Conservation (phyloP, 2,888 invertebrate species). For the Phlogophora meticulosa region DNA sequence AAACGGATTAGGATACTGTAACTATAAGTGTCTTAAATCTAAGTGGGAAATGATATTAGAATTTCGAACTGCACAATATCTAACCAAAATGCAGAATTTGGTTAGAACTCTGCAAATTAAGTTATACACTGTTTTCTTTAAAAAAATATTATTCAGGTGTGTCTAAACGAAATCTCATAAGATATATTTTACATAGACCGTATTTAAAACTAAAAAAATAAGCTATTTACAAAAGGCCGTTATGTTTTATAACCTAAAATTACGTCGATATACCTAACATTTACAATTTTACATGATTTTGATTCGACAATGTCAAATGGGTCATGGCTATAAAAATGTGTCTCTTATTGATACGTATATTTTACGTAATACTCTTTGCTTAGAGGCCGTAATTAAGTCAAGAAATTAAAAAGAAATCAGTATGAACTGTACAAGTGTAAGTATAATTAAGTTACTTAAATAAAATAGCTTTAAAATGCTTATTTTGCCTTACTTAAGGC, state of each 20-base stretch:
- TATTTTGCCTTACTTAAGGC: constrained; percentile 54
- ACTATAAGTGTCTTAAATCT: constrained; percentile 53
- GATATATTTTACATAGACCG: constrained; percentile 65
- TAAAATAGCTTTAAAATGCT: constrained; percentile 62
- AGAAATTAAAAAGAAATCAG: constrained; percentile 50
- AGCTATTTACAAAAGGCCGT: constrained; percentile 88
- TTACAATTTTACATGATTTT: constrained; percentile 84
- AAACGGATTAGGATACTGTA: constrained; percentile 60
- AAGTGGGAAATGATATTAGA: constrained; percentile 51
- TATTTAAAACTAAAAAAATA: constrained; percentile 75
- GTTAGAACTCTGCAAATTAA: constrained; percentile 42
- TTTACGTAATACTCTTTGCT: constrained; percentile 60
- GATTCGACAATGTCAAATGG: constrained; percentile 67
- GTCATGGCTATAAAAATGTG: constrained; percentile 63
- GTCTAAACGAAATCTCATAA: constrained; percentile 55
- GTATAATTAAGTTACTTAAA: constrained; percentile 64
- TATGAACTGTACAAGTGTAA: constrained; percentile 63
- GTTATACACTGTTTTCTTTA: constrained; percentile 21
- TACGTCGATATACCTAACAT: constrained; percentile 81
- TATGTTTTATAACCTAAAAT: constrained; percentile 73
- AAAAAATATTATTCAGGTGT: constrained; percentile 33
- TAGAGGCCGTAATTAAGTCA: constrained; percentile 52
- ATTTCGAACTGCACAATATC: constrained; percentile 37
- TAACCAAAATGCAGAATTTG: constrained; percentile 40
- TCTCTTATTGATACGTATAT: constrained; percentile 53